Percentiles rank a stretch among this genome's conserved stretches.
Conservation (phyloP, 2,888 invertebrate species). For the Agrenia bidenticulata region DNA sequence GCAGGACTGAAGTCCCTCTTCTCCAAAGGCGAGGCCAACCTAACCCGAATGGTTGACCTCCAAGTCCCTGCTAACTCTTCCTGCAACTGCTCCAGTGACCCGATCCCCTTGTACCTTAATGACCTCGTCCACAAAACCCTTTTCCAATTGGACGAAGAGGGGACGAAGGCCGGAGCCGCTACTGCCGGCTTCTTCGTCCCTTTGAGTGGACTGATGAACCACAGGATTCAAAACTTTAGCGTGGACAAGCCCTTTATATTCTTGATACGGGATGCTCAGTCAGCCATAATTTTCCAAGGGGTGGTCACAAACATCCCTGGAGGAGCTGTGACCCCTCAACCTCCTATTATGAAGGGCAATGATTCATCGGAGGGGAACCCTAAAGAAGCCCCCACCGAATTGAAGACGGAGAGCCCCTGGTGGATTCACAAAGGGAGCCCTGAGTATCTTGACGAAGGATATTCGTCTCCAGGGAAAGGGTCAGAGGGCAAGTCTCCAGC, state of each 20-base stretch:
- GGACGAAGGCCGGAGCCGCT: conserved; percentile 21
- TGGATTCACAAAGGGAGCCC: conserved; percentile 16
- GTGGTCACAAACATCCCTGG: conserved; percentile 9
- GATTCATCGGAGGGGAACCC: not conserved
- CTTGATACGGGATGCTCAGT: not conserved
- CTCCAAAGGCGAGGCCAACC: conserved; percentile 1
- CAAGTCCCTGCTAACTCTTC: not conserved
- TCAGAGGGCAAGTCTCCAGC: not conserved
- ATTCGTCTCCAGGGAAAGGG: not conserved
- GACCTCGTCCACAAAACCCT: conserved; percentile 24
- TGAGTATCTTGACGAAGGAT: conserved; percentile 5
- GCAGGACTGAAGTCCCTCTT: conserved; percentile 20
- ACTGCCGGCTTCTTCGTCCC: conserved; percentile 24
- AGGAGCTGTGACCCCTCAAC: not conserved
- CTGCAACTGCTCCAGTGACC: not conserved
- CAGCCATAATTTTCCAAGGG: conserved; percentile 18
- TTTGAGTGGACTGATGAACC: conserved; percentile 14
- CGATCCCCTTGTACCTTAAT: conserved; percentile 7
- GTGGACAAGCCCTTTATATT: conserved; percentile 13
- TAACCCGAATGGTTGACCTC: conserved; percentile 15
- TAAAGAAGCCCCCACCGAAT: not conserved
- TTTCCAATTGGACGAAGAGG: conserved; percentile 25
- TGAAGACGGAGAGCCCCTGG: conserved; percentile 6
- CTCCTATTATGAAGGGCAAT: not conserved
- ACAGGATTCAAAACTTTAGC: not conserved